A percentile compares a stretch with the other conserved stretches of the same genome.
Evolutionary conservation across 2,113 vertebrate genomes (phyloP).

Genomic region (Otis tarda): DNA sequence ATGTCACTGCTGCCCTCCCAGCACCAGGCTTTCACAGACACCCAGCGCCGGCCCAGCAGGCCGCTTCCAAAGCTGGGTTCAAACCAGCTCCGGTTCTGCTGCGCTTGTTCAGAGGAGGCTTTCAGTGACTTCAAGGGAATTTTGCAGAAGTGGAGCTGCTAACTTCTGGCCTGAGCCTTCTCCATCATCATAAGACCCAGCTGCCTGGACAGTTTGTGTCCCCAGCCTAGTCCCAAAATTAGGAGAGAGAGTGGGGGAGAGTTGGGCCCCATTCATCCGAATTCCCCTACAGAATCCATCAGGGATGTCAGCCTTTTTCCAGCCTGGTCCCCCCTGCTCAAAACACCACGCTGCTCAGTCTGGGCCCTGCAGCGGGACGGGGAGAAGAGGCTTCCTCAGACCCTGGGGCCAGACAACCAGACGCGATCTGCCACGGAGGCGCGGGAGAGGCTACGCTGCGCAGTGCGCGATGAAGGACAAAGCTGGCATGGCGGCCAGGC

Average conservation of each 20-base stretch:
- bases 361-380: not conserved
- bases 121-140: not conserved
- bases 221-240: not conserved
- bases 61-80: not conserved
- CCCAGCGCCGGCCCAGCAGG: rapidly evolving
- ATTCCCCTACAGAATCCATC: not conserved
- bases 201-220: not conserved
- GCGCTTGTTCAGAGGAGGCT: not conserved
- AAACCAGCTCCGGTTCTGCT: not conserved
- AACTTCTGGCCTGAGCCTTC: not conserved
- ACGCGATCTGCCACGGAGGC: not conserved
- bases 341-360: not conserved
- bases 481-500: not conserved
- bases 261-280: not conserved
- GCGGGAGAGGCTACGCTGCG: rapidly evolving
- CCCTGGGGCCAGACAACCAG: not conserved
- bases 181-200: not conserved
- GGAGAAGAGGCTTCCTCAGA: not conserved
- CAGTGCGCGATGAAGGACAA: not conserved
- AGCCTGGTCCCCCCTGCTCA: not conserved
- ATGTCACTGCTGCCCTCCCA: not conserved
- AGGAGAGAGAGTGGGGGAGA: not conserved
- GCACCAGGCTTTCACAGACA: not conserved
- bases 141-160: not conserved
- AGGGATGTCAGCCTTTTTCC: not conserved